Percentiles rank a stretch among this genome's conserved stretches.
These are phyloP conservation scores for Gymnosoma rotundatum DNA, from an alignment of 2,888 invertebrate species.

Conservation along the genomic window DNA sequence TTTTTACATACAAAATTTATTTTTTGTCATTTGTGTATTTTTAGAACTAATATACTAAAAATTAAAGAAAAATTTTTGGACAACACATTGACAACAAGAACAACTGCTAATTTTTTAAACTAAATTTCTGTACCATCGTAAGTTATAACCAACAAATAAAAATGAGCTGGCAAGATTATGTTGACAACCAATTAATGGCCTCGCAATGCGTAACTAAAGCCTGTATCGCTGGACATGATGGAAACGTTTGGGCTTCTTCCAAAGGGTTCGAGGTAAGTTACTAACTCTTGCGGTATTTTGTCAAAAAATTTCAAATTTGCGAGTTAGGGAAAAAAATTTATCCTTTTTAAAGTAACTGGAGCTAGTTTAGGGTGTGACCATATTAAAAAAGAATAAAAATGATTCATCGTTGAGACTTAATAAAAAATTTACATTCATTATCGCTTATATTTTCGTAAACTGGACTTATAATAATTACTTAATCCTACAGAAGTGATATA, in stretches of 20 bases:
- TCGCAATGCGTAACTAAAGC: conserved; percentile 97
- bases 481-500: conserved; percentile 37
- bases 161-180: conserved; percentile 99
- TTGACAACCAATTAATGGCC: conserved; percentile 97
- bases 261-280: conserved; percentile 95
- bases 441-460: neutral
- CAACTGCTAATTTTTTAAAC: conserved; percentile 28
- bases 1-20: neutral
- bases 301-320: neutral
- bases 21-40: conserved; percentile 39
- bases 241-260: conserved; percentile 97
- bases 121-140: conserved; percentile 40
- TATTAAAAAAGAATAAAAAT: conserved; percentile 17
- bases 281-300: neutral
- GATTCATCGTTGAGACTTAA: neutral
- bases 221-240: conserved; percentile 97
- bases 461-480: conserved; percentile 33
- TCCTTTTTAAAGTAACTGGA: conserved; percentile 24
- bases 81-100: conserved; percentile 27
- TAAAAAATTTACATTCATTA: neutral
- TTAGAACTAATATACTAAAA: conserved; percentile 39
- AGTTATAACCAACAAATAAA: conserved; percentile 59
- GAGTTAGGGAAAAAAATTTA: neutral
- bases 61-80: conserved; percentile 19
- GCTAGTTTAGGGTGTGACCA: conserved; percentile 64